phyloP scores from a whole-genome alignment of 1,140 invertebrate genomes.

The Parasteatoda tepidariorum region DNA sequence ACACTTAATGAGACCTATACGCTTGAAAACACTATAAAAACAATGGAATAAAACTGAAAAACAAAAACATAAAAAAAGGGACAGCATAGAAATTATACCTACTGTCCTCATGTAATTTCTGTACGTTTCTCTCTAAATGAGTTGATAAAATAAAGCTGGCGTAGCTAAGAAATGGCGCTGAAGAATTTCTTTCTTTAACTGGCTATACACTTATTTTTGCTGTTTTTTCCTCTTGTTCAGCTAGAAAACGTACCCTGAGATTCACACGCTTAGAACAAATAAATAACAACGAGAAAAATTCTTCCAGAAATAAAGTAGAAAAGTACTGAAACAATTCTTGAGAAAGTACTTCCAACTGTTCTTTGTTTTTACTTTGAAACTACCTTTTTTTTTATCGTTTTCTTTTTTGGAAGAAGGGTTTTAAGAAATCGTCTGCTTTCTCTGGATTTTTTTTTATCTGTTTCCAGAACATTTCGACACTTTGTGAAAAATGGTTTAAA shows the following conservation, averaged over 20 bases:
- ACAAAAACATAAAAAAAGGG: neutral
- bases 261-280: conserved; percentile 47
- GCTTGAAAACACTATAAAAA: conserved; percentile 21
- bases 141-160: conserved; percentile 56
- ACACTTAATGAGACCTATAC: conserved; percentile 29
- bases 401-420: neutral
- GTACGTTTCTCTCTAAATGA: conserved; percentile 40
- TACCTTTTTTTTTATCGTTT: conserved; percentile 1
- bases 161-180: conserved; percentile 7
- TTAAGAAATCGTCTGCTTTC: conserved; percentile 7
- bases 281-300: conserved; percentile 23
- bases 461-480: conserved; percentile 20
- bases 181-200: neutral
- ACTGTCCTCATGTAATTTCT: conserved; percentile 31
- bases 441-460: neutral
- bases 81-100: conserved; percentile 36
- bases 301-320: conserved; percentile 27
- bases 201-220: neutral
- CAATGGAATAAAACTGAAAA: conserved; percentile 9
- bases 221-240: conserved; percentile 11
- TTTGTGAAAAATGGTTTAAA: conserved; percentile 13
- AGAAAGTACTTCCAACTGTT: conserved; percentile 3
- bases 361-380: neutral
- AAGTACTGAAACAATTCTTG: conserved; percentile 43
- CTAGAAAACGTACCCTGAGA: conserved; percentile 17